phyloP scores from a whole-genome alignment of 37 sponge, comb jelly and placozoan species.

The Diacarnus erythraeanus region DNA sequence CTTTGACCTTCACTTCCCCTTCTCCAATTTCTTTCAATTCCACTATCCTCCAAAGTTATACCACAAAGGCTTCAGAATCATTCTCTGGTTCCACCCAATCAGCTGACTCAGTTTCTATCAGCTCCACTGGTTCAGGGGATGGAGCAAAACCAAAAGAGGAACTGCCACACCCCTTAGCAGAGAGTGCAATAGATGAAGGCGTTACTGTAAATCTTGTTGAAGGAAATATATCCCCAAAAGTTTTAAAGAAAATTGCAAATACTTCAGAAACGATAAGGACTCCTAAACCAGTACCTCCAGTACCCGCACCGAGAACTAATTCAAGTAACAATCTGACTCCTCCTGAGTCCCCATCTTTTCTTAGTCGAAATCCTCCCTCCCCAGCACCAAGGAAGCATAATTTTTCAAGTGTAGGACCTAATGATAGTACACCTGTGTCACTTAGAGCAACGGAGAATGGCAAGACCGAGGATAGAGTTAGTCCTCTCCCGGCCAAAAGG shows the following conservation, averaged over 20 bases:
- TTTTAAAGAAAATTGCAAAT: too few species aligned
- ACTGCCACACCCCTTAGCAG: conserved; percentile 18
- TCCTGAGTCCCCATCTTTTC: background rate
- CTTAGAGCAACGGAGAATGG: too few species aligned
- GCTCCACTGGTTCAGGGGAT: background rate
- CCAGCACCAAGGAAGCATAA: background rate
- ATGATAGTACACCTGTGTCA: too few species aligned
- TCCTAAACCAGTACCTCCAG: background rate
- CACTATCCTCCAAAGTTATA: background rate
- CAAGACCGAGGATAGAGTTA: too few species aligned
- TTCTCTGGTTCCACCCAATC: background rate
- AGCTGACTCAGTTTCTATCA: background rate
- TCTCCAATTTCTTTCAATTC: background rate
- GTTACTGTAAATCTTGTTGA: conserved; percentile 6
- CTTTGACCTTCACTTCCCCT: conserved; percentile 6
- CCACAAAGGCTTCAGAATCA: background rate
- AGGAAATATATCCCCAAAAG: background rate
- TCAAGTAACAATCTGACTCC: background rate
- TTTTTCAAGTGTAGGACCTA: too few species aligned
- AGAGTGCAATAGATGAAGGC: conserved; percentile 15
- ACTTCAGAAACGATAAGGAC: background rate
- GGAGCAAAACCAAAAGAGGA: background rate
- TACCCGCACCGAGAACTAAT: conserved; percentile 3
- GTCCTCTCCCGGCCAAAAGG: background rate
- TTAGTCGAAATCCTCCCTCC: background rate